Evolutionary conservation across 1,140 invertebrate species (phyloP), one percentile per base, ranked within the genome.

Genomic region (Hesperophylax magnus): DNA sequence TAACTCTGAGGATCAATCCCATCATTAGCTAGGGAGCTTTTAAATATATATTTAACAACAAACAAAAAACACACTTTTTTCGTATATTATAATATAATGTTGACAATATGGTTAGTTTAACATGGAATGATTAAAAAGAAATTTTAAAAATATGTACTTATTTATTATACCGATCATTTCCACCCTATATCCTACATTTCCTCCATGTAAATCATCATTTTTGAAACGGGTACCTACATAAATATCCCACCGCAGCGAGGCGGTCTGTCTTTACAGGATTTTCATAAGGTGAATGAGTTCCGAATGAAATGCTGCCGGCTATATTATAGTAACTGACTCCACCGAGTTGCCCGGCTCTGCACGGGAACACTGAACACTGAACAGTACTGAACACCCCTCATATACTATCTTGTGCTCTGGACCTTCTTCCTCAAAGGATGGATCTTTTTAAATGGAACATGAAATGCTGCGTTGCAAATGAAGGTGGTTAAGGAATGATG

Each of bases 271-370:
- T 63, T 47, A 77, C 56, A 79, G 53, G 67, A 80, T 83, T 83
- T 83, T 80, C 81, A 83, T 80, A 83, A 78, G 75, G 75, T 80
- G 81, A 83, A 83, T 83, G 81, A 69, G 39, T 60, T 56, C 34
- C 14, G 58, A 61, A 77, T 77, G 78, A 80, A 80, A 79, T 61
- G 58, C 78, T 20, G 54, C 18, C 34, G 34, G 20, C 60, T 18
- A 34, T n/a, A n/a, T n/a, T 15, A 27, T 65, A 31, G 22, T 8
- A 22, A 65, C 15, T 1, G 24, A 24, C 31, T 14, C 31, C 27
- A 67, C 18, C 24, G 15, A 67, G 63, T 9, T 39, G 27, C 18
- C 5, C 15, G 39, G 39, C 39, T 47, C 11, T 47, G 39, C 39
- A 47, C 39, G 39, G 11, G 39, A 2, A n/a, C n/a, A n/a, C n/a